These are phyloP conservation scores for Bos javanicus DNA, from an alignment of 2,113 vertebrate genomes.

Conservation along the genomic window DNA sequence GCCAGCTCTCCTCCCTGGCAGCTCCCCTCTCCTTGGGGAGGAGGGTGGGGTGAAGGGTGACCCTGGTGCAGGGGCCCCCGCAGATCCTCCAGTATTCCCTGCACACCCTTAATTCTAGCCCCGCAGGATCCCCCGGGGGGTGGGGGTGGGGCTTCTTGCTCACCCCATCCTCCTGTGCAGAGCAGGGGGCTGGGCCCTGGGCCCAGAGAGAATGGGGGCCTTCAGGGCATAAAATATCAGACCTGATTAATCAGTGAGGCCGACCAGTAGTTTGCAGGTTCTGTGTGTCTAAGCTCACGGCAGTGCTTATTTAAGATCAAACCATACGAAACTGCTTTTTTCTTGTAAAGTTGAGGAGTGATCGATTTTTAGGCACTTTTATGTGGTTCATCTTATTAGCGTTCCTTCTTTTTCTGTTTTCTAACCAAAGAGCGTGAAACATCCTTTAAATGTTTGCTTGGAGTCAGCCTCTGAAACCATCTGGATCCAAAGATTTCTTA, in stretches of 20 bases:
- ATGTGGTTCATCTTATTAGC: background rate
- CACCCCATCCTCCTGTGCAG: background rate
- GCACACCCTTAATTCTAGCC: background rate
- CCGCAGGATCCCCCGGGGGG: background rate
- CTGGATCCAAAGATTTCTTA: background rate
- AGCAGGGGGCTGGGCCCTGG: accelerated
- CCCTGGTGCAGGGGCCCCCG: background rate
- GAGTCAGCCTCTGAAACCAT: background rate
- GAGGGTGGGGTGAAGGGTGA: background rate
- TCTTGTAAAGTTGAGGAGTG: background rate
- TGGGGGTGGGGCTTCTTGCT: background rate
- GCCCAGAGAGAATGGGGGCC: background rate
- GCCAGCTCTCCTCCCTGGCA: background rate
- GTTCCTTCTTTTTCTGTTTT: background rate
- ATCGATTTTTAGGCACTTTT: background rate
- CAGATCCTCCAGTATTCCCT: background rate
- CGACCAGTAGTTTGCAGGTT: accelerated
- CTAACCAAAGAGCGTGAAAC: background rate
- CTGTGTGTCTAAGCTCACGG: background rate
- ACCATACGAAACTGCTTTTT: background rate
- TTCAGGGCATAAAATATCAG: background rate
- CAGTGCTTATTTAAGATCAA: background rate
- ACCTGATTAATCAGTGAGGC: background rate
- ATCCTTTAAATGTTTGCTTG: background rate
- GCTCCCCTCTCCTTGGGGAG: background rate